Evolutionary conservation across 2,888 invertebrate species (phyloP), one percentile per base, ranked within the genome.

Genomic region (Dynastes tityus): DNA sequence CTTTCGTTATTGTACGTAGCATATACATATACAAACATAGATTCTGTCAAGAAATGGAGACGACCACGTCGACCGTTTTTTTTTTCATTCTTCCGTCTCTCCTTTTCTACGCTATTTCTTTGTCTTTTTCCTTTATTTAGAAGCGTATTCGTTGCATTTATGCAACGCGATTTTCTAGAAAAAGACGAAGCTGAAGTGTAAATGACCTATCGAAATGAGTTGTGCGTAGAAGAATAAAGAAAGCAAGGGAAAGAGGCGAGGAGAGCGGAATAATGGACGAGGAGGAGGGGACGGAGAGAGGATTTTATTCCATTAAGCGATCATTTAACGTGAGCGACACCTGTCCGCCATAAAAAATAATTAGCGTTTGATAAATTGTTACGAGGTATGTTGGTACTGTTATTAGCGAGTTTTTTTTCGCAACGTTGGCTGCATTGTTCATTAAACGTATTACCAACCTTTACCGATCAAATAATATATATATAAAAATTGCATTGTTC

Each of bases 141-240:
- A 16, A 16, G 40, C 8, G 16, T 65, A 65, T 40, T n/a, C 40
- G 40, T 40, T 40, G 65, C 16, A 32, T 65, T 65, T 65, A 40
- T 65, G 65, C 45, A 45, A 45, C 32, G 65, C 65, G 32, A 37
- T 65, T 65, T 65, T 65, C 65, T 65, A 65, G 65, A 53, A 45
- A 45, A 45, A 53, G 53, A 53, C 53, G n/a, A 53, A 53, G n/a
- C n/a, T 16, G 53, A 65, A 65, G 65, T 65, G 65, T 65, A 65
- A 65, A 65, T 65, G 65, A 65, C 65, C 65, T 65, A 65, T 65
- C 65, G 65, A 65, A 45, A 65, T 65, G 65, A 37, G 37, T 65
- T 65, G 65, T 65, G 16, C 40, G 40, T 65, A 65, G 32, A 65
- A 65, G 65, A 53, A 53, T 53, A 53, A 53, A 45, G 45, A 45